Conservation (phyloP, 2,888 invertebrate genomes). For the Drosophila pegasa region DNA sequence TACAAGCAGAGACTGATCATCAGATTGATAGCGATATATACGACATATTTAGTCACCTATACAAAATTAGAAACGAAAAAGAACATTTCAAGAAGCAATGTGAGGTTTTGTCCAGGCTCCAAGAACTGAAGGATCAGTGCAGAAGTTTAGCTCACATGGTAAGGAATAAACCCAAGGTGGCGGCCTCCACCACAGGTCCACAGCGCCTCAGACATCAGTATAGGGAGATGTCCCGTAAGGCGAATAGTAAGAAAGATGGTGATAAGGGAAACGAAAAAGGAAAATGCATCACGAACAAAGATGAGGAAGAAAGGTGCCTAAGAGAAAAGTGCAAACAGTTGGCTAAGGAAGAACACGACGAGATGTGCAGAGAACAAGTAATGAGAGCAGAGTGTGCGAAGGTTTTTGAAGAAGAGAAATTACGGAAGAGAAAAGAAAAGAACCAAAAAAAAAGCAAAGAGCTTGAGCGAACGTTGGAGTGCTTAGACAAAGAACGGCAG, state of each 20-base stretch:
- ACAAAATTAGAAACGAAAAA: not conserved
- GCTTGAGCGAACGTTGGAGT: not conserved
- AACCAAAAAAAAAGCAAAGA: not conserved
- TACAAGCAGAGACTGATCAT: not conserved
- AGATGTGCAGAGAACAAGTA: not conserved
- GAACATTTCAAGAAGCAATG: not conserved
- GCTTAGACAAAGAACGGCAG: not conserved
- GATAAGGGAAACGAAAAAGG: not conserved
- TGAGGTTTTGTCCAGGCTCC: not conserved
- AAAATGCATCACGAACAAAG: not conserved
- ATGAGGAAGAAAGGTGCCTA: no score
- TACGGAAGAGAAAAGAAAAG: not conserved
- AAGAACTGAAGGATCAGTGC: slow-evolving; percentile 9
- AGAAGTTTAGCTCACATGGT: not conserved
- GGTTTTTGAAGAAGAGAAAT: not conserved
- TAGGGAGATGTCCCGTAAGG: not conserved
- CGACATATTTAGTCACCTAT: not conserved
- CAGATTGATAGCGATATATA: not conserved
- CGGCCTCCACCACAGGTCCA: not conserved
- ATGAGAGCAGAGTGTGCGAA: not conserved
- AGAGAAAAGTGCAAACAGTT: not conserved
- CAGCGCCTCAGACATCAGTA: not conserved
- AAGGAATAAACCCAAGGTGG: not conserved
- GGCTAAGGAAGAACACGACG: not conserved
- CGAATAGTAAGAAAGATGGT: not conserved